Evolutionary conservation across 2,113 vertebrate genomes (phyloP).

Genomic region (Etheostoma spectabile): DNA sequence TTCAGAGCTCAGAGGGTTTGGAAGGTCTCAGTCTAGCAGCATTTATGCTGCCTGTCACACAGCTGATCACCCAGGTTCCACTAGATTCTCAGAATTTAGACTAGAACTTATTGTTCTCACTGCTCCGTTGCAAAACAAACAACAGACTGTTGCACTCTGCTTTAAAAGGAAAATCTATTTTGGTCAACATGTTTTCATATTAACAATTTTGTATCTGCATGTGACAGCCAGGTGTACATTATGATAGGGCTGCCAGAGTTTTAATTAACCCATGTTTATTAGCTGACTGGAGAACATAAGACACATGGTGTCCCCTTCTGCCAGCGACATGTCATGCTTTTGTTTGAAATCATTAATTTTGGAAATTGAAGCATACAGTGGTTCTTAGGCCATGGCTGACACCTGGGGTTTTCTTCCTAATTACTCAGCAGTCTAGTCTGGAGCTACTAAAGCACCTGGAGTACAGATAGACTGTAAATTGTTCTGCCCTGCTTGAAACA

Average conservation of each 20-base stretch:
- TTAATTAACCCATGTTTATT: slow-evolving; percentile 45
- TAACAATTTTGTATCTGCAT: not conserved
- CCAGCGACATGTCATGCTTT: slow-evolving; percentile 30
- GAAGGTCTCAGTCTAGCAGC: slow-evolving; percentile 8
- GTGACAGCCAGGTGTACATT: not conserved
- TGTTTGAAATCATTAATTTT: slow-evolving; percentile 50
- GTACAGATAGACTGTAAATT: not conserved
- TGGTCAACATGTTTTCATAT: not conserved
- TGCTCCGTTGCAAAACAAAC: not conserved
- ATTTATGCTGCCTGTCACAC: slow-evolving; percentile 1
- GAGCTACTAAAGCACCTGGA: not conserved
- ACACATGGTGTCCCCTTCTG: slow-evolving; percentile 35
- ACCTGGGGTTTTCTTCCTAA: slow-evolving; percentile 24
- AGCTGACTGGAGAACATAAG: slow-evolving; percentile 14
- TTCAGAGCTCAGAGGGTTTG: slow-evolving; percentile 9
- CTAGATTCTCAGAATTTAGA: not conserved
- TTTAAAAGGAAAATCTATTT: not conserved
- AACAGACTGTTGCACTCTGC: not conserved
- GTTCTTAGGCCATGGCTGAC: not conserved
- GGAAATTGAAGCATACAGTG: slow-evolving; percentile 35
- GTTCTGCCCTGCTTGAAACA: not conserved
- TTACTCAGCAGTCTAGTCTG: slow-evolving; percentile 16
- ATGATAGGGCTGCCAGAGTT: slow-evolving; percentile 7
- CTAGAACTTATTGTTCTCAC: slow-evolving; percentile 3
- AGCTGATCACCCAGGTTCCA: not conserved